Evolutionary conservation across 2,113 vertebrate genomes (phyloP).

Genomic region (Brienomyrus longianalis): DNA sequence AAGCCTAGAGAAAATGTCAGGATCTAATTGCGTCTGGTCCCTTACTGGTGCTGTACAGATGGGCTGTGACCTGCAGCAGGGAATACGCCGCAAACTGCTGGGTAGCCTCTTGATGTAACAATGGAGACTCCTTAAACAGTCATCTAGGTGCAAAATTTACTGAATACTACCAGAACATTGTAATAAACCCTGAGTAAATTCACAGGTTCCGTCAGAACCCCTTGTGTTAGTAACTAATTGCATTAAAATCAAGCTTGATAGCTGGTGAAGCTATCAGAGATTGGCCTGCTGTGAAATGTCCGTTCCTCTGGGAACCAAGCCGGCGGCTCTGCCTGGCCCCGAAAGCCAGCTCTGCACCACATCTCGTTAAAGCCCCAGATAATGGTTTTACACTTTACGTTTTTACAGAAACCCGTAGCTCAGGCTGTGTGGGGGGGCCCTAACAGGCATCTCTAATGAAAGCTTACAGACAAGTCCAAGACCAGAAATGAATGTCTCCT

Average conservation of each 20-base stretch:
- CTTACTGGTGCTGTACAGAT: background rate
- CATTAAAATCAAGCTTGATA: background rate
- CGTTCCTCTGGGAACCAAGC: background rate
- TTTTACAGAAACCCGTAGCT: background rate
- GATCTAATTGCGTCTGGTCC: background rate
- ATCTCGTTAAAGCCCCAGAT: background rate
- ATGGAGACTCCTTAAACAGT: background rate
- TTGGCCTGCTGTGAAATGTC: background rate
- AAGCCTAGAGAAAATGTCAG: constrained; percentile 2
- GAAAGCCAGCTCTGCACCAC: background rate
- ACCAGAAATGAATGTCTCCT: background rate
- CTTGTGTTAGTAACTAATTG: background rate
- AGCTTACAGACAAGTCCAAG: background rate
- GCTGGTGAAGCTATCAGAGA: background rate
- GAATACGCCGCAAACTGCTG: background rate
- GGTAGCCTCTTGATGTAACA: background rate
- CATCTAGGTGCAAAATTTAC: background rate
- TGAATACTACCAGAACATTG: background rate
- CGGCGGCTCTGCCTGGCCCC: background rate
- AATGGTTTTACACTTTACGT: background rate
- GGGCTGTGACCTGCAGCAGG: background rate
- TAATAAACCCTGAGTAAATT: background rate
- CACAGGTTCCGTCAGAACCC: background rate
- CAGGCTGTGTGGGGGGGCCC: background rate
- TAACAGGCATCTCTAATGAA: background rate